Evolutionary conservation across 2,797 vertebrate genomes (phyloP).

Genomic region (Alosa sapidissima): DNA sequence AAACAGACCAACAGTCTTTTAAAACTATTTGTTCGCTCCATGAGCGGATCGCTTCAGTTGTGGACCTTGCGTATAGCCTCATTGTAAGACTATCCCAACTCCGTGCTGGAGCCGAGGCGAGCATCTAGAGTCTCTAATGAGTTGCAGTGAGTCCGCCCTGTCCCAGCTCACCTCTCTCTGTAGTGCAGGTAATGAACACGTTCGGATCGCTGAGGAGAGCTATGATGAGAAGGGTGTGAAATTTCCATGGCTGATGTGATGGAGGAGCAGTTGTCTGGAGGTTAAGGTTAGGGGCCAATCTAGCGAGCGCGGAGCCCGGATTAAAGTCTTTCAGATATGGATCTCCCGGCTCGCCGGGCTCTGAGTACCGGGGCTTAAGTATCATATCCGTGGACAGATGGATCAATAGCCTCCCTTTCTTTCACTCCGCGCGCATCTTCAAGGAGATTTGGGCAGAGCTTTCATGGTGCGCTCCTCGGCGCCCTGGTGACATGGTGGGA

Average conservation of each 20-base stretch:
- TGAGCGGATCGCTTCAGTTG: no score
- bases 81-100: not conserved
- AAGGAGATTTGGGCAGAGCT: slow-evolving; percentile 90
- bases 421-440: slow-evolving; percentile 80
- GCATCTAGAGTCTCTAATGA: not conserved
- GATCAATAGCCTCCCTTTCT: slow-evolving; percentile 86
- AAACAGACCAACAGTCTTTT: no score
- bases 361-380: slow-evolving; percentile 92
- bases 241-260: slow-evolving; percentile 83
- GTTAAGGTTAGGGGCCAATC: slow-evolving; percentile 81
- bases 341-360: slow-evolving; percentile 84
- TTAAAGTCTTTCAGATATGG: slow-evolving; percentile 94
- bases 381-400: slow-evolving; percentile 95
- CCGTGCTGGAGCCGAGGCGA: not conserved
- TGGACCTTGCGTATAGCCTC: not conserved
- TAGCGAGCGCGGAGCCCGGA: slow-evolving; percentile 80
- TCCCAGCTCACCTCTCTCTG: not conserved
- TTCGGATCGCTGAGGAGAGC: slow-evolving; percentile 13
- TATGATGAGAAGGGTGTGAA: slow-evolving; percentile 70
- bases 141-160: not conserved
- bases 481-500: slow-evolving; percentile 86
- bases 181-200: not conserved
- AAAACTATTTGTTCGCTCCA: no score
- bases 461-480: slow-evolving; percentile 84
- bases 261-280: slow-evolving; percentile 77